Percentiles rank a stretch among this genome's conserved stretches.
phyloP scores from a whole-genome alignment of 2,888 invertebrate genomes.

The Linnaemya vulpina region DNA sequence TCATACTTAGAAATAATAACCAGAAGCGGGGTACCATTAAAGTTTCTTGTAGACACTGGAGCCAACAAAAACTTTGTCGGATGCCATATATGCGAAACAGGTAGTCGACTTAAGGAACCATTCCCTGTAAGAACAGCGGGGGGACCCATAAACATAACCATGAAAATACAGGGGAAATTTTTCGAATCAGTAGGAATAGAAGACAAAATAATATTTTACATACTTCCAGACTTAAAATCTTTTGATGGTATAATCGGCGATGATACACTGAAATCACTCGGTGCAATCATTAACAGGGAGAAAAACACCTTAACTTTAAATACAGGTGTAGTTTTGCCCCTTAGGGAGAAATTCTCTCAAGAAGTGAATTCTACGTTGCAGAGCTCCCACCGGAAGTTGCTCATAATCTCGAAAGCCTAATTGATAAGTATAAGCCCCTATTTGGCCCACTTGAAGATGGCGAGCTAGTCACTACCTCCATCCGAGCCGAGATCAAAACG shows the following conservation, averaged over 20 bases:
- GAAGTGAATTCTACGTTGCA: not conserved
- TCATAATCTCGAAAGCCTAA: not conserved
- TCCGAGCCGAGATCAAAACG: conserved; percentile 74
- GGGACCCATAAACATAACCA: not conserved
- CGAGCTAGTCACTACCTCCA: not conserved
- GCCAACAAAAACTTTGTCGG: conserved; percentile 14
- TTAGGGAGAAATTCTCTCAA: not conserved
- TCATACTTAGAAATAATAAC: conserved; percentile 24
- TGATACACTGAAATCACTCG: not conserved
- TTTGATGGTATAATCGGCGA: conserved; percentile 21
- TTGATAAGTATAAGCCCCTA: not conserved
- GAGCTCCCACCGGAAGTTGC: not conserved
- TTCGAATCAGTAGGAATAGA: not conserved
- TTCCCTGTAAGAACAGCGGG: not conserved
- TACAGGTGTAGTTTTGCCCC: not conserved
- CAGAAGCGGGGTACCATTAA: conserved; percentile 15
- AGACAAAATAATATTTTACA: not conserved
- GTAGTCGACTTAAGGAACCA: not conserved
- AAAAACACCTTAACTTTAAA: not conserved
- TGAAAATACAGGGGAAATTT: not conserved
- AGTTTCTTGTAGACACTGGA: conserved; percentile 24
- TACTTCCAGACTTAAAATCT: not conserved
- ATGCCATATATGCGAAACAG: not conserved
- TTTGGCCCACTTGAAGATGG: not conserved
- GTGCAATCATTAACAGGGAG: not conserved